A percentile compares a stretch with the other conserved stretches of the same genome.
phyloP scores from a whole-genome alignment of 2,888 invertebrate genomes.

The Athalia rosae region DNA sequence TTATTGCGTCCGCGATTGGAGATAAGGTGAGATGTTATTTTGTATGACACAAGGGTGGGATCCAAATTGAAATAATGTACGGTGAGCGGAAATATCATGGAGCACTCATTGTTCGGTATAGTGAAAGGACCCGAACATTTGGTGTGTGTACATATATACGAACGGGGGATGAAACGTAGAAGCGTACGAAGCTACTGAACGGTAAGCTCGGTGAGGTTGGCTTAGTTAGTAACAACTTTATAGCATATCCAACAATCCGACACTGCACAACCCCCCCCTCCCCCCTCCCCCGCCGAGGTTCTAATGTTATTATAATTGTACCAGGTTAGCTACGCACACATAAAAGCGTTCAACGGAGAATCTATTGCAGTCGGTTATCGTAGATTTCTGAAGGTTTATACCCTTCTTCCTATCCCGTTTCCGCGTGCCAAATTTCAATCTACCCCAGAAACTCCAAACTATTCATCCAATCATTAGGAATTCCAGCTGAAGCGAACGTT shows the following conservation, averaged over 20 bases:
- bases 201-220: constrained; percentile 27
- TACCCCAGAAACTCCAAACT: constrained; percentile 22
- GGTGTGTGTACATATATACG: too few relatives aligned
- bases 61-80: constrained; percentile 17
- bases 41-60: not conserved
- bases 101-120: not conserved
- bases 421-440: constrained; percentile 40
- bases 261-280: constrained; percentile 28
- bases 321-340: constrained; percentile 3
- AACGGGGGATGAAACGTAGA: constrained; percentile 9
- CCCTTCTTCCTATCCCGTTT: not conserved
- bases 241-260: constrained; percentile 35
- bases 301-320: constrained; percentile 41
- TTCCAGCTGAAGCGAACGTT: constrained; percentile 13
- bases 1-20: constrained; percentile 51
- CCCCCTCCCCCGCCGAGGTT: constrained; percentile 23
- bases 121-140: too few relatives aligned
- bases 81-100: constrained; percentile 15
- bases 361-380: not conserved
- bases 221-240: constrained; percentile 39
- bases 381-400: not conserved
- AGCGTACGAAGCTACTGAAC: constrained; percentile 24
- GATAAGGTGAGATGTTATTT: constrained; percentile 48
- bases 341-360: constrained; percentile 17
- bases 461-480: constrained; percentile 41